These are phyloP conservation scores for Eulemur coronatus DNA, from an alignment of 2,797 vertebrate species.

Conservation along the genomic window DNA sequence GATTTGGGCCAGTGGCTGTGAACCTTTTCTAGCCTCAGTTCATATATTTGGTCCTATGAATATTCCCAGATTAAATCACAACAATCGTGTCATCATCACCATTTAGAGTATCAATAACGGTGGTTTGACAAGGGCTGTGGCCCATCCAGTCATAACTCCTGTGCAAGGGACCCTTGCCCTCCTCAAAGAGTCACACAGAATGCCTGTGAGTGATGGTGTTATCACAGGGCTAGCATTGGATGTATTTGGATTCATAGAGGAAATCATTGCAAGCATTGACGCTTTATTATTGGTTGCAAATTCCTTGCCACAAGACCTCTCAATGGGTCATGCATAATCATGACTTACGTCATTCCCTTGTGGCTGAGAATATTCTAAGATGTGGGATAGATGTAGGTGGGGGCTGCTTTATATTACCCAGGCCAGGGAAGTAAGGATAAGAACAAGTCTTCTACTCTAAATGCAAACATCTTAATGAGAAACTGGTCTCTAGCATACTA, in stretches of 20 bases:
- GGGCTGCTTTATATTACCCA: neutral
- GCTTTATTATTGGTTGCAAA: neutral
- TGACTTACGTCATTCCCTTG: neutral
- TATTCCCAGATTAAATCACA: neutral
- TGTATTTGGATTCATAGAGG: neutral
- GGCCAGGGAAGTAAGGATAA: neutral
- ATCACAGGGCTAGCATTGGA: neutral
- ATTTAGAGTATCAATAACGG: neutral
- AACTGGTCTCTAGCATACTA: neutral
- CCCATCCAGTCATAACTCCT: neutral
- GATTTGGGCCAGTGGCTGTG: neutral
- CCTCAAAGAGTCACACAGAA: neutral
- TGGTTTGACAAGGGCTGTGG: neutral
- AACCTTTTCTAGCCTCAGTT: neutral
- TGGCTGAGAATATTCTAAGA: neutral
- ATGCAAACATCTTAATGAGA: neutral
- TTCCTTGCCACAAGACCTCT: neutral
- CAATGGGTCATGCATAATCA: neutral
- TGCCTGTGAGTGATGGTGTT: neutral
- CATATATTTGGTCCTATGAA: neutral
- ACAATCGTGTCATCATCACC: neutral
- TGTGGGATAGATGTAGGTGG: neutral
- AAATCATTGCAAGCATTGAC: neutral
- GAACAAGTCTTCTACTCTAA: neutral
- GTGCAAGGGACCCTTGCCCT: neutral